These are phyloP conservation scores for Caenorhabditis sulstoni DNA, from an alignment of 2,888 invertebrate species.

Conservation along the genomic window DNA sequence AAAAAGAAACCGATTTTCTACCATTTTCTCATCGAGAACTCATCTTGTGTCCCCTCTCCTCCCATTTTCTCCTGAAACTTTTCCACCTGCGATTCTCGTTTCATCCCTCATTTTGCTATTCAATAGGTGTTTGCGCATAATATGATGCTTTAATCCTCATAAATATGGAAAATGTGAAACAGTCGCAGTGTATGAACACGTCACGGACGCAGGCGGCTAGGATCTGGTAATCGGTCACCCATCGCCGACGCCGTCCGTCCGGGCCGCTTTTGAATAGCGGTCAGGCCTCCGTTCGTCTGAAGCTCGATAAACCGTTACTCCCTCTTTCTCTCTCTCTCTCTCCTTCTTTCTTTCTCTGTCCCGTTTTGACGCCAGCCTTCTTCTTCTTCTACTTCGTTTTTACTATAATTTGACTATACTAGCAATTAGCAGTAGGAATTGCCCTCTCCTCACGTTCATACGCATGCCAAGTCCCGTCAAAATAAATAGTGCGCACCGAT, in stretches of 20 bases:
- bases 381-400: slow-evolving; percentile 23
- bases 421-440: slow-evolving; percentile 46
- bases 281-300: slow-evolving; percentile 53
- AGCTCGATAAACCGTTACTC: slow-evolving; percentile 57
- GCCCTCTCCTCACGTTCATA: slow-evolving; percentile 13
- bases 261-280: slow-evolving; percentile 50
- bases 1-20: slow-evolving; percentile 9
- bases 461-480: slow-evolving; percentile 54
- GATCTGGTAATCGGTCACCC: slow-evolving; percentile 58
- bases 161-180: slow-evolving; percentile 29
- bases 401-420: slow-evolving; percentile 58
- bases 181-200: slow-evolving; percentile 45
- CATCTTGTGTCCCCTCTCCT: no score
- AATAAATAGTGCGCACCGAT: slow-evolving; percentile 55
- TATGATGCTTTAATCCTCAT: slow-evolving; percentile 18
- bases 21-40: no score
- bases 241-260: slow-evolving; percentile 33
- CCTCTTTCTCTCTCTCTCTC: slow-evolving; percentile 3
- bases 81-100: not conserved
- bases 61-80: not conserved
- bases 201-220: slow-evolving; percentile 22
- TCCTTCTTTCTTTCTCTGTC: not conserved
- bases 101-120: not conserved
- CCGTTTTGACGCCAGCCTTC: slow-evolving; percentile 12
- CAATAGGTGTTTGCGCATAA: slow-evolving; percentile 1